Evolutionary conservation across 2,113 vertebrate species (phyloP), one percentile per base, ranked within the genome.

Genomic region (Platysteira castanea): DNA sequence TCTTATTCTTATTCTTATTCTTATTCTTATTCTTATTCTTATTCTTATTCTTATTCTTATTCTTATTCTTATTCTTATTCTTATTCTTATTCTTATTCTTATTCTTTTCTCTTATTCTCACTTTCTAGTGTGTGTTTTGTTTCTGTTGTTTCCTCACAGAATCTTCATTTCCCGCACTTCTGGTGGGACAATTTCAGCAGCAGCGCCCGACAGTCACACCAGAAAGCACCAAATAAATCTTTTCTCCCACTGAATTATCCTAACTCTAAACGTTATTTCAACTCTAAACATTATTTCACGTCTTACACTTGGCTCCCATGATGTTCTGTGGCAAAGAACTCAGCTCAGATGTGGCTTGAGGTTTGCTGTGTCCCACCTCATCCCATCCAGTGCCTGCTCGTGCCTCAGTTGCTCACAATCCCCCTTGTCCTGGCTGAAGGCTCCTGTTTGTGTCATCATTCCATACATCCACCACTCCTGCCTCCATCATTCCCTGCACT

Each of bases 281-380:
- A 9, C n/a, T 57, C n/a, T n/a, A n/a, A 49, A 17, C 31, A 52
- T 50, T 42, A 21, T 42, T 41, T 18, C 13, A 31, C 3, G 15
- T 6, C 57, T 52, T 11, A 8, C 6, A 22, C 44, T 49, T 47
- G 67, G n/a, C 52, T 84, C 53, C 63, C 2, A 1, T 20, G 23
- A 19, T 0, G 6, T 27, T 57, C n/a, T 26, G 60, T 41, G 67
- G 80, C 47, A 65, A 31, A 87, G 39, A 61, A 22, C 10, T 39
- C 39, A 9, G 9, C 39, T n/a, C n/a, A n/a, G 37, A 11, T 0
- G 0, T 5, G 39, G 39, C 7, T 14, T 3, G 39, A 78, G 33
- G 22, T 67, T 67, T 35, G 21, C 20, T 24, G 70, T 49, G 71
- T 60, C 52, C 37, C 52, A 61, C 30, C 83, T 33, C 13, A 1